phyloP scores from a whole-genome alignment of 2,113 vertebrate species.

The Marcusenius ussheri region DNA sequence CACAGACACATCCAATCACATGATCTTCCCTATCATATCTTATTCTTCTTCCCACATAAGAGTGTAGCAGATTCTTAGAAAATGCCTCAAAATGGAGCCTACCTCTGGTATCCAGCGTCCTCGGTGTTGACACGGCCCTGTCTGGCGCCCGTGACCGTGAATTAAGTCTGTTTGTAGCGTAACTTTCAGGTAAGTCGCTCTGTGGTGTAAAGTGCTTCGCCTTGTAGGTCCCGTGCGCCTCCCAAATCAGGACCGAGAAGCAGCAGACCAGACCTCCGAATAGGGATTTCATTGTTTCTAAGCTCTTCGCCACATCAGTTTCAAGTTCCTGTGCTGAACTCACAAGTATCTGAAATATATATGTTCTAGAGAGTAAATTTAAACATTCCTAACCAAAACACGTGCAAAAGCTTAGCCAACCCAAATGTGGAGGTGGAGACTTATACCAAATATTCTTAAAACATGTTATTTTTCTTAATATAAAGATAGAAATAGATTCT shows the following conservation, averaged over 20 bases:
- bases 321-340: not conserved
- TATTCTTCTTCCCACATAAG: not conserved
- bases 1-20: not conserved
- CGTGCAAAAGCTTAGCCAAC: slow-evolving; percentile 49
- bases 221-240: slow-evolving; percentile 47
- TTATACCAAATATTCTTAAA: not conserved
- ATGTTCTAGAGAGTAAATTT: slow-evolving; percentile 34
- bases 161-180: slow-evolving; percentile 47
- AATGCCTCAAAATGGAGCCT: slow-evolving; percentile 24
- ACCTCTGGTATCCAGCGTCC: slow-evolving; percentile 56
- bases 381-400: slow-evolving; percentile 30
- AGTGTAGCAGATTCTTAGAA: not conserved
- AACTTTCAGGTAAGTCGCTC: slow-evolving; percentile 47
- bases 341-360: slow-evolving; percentile 24
- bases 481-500: not conserved
- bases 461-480: not conserved
- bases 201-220: slow-evolving; percentile 32
- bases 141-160: slow-evolving; percentile 29
- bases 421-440: slow-evolving; percentile 26
- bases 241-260: slow-evolving; percentile 44
- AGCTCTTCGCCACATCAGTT: slow-evolving; percentile 12
- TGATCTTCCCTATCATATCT: not conserved
- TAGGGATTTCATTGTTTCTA: slow-evolving; percentile 47
- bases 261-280: slow-evolving; percentile 45
- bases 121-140: not conserved